Percentiles rank a stretch among this genome's conserved stretches.
Conservation (phyloP, 2,113 vertebrate species). For the Grus americana region DNA sequence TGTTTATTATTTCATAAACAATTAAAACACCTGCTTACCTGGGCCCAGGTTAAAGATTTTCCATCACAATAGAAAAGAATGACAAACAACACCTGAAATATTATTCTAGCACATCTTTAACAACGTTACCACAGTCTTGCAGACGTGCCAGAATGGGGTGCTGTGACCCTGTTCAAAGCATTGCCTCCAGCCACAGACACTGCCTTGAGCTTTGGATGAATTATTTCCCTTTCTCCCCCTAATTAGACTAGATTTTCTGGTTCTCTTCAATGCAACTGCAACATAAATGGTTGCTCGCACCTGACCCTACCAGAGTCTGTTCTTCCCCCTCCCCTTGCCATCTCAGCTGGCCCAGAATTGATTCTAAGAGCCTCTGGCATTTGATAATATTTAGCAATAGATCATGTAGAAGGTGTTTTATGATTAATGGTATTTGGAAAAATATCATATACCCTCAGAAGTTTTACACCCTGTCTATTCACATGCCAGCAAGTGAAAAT, state of each 20-base stretch:
- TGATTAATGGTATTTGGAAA: slow-evolving; percentile 13
- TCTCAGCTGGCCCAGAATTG: not conserved
- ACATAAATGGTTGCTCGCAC: not conserved
- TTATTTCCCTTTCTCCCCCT: not conserved
- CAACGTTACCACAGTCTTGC: not conserved
- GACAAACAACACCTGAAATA: not conserved
- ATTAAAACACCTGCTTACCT: not conserved
- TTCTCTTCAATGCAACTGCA: not conserved
- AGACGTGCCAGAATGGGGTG: not conserved
- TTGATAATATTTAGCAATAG: not conserved
- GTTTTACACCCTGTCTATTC: not conserved
- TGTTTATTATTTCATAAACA: not conserved
- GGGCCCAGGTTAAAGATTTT: not conserved
- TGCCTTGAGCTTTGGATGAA: not conserved
- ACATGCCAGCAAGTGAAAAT: not conserved
- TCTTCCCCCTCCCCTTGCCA: not conserved
- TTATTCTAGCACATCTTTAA: not conserved
- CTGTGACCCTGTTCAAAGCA: not conserved
- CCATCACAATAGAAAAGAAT: not conserved
- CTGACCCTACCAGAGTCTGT: not conserved
- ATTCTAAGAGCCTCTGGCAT: not conserved
- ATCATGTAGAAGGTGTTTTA: not conserved
- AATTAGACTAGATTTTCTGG: not conserved
- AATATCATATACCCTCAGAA: not conserved
- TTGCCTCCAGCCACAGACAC: not conserved